Conservation (phyloP, 2,797 vertebrate genomes). For the Harpagifer antarcticus region DNA sequence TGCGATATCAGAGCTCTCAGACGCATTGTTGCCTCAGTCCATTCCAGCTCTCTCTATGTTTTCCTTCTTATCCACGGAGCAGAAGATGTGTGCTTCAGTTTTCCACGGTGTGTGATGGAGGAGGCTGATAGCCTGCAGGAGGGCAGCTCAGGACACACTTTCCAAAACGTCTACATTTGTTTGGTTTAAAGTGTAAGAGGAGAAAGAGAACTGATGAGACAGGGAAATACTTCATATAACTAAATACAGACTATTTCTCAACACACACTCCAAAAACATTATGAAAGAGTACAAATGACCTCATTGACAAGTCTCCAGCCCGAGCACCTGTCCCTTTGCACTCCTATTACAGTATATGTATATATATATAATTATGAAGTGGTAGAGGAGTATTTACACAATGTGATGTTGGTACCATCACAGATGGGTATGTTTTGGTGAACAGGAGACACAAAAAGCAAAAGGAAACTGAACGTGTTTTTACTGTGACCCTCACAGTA, state of each 20-base stretch:
- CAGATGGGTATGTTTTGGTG: too few species aligned
- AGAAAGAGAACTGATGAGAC: conserved; percentile 15
- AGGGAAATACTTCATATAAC: conserved; percentile 6
- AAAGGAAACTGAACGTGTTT: too few species aligned
- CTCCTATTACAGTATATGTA: too few species aligned
- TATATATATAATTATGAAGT: too few species aligned
- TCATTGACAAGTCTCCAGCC: too few species aligned
- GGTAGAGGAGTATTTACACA: too few species aligned
- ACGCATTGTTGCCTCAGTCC: conserved; percentile 30
- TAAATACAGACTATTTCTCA: background rate
- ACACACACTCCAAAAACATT: background rate
- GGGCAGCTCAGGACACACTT: conserved; percentile 17
- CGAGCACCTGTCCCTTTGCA: too few species aligned
- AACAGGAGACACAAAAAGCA: too few species aligned
- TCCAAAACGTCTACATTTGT: conserved; percentile 20
- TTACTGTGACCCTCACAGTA: too few species aligned
- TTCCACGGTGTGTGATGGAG: conserved; percentile 30
- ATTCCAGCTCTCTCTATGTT: conserved; percentile 20
- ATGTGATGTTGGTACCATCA: too few species aligned
- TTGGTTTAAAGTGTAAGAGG: conserved; percentile 5
- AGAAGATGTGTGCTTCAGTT: conserved; percentile 13
- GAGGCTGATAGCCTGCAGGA: conserved; percentile 36
- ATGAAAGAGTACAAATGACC: background rate
- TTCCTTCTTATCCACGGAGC: conserved; percentile 13
- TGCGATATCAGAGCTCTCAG: conserved; percentile 42